These are phyloP conservation scores for Datnioides undecimradiatus DNA, from an alignment of 2,113 vertebrate species.

Conservation along the genomic window DNA sequence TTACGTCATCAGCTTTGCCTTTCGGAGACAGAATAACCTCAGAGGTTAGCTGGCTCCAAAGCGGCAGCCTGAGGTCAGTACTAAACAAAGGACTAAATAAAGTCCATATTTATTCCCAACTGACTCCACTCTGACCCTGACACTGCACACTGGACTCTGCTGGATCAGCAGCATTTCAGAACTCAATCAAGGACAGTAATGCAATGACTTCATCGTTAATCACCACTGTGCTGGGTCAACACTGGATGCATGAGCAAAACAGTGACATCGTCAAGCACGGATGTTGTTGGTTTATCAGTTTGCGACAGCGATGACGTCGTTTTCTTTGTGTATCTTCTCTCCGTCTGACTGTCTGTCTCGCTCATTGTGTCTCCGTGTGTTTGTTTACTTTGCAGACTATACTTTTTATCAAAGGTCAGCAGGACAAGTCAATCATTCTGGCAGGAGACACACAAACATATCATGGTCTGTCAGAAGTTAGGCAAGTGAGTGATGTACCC, in stretches of 20 bases:
- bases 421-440: constrained; percentile 49
- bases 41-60: not conserved
- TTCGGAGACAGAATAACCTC: constrained; percentile 5
- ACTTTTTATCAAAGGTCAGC: constrained; percentile 57
- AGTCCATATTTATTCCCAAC: constrained; percentile 35
- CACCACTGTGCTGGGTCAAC: constrained; percentile 22
- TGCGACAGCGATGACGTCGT: not conserved
- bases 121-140: constrained; percentile 46
- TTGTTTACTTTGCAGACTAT: constrained; percentile 29
- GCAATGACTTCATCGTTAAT: constrained; percentile 48
- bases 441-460: constrained; percentile 40
- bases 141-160: constrained; percentile 53
- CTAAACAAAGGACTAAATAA: constrained; percentile 34
- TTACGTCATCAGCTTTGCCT: constrained; percentile 14
- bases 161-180: constrained; percentile 65
- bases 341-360: not conserved
- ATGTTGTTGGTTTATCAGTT: not conserved
- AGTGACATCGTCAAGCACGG: not conserved
- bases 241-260: not conserved
- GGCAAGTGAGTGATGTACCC: constrained; percentile 29
- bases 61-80: constrained; percentile 13
- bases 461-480: constrained; percentile 39
- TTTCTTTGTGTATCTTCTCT: constrained; percentile 1
- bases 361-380: not conserved
- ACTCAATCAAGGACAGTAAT: constrained; percentile 66